A percentile compares a stretch with the other conserved stretches of the same genome.
phyloP scores from a whole-genome alignment of 2,888 invertebrate species.

The Mythimna loreyi region DNA sequence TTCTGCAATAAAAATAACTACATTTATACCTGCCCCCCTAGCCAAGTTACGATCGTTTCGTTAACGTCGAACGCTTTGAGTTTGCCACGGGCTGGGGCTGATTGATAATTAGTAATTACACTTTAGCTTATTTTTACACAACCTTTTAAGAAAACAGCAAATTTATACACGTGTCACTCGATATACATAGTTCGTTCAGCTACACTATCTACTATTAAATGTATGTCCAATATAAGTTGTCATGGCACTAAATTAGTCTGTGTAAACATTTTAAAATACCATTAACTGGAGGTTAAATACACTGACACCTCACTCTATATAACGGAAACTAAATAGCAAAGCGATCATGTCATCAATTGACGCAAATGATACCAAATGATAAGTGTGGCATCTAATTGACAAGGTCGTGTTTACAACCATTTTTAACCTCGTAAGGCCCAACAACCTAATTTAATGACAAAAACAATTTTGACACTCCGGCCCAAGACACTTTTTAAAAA shows the following conservation, averaged over 20 bases:
- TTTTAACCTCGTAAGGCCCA: no score
- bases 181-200: not conserved
- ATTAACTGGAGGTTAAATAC: conserved; percentile 49
- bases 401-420: conserved; percentile 52
- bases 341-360: conserved; percentile 25
- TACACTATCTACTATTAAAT: not conserved
- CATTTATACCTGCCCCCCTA: no score
- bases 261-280: conserved; percentile 22
- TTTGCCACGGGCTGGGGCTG: no score
- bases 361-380: conserved; percentile 38
- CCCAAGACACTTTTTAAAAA: no score
- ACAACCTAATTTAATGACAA: no score
- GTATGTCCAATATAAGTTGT: conserved; percentile 1
- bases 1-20: no score
- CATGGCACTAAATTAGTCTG: conserved; percentile 19
- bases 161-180: no score
- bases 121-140: not conserved
- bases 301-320: conserved; percentile 45
- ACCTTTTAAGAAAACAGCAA: not conserved
- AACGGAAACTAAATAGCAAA: conserved; percentile 28
- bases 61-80: no score
- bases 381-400: conserved; percentile 33
- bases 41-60: no score
- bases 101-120: no score
- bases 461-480: no score